phyloP scores from a whole-genome alignment of 2,797 vertebrate genomes.

The Acipenser oxyrinchus region DNA sequence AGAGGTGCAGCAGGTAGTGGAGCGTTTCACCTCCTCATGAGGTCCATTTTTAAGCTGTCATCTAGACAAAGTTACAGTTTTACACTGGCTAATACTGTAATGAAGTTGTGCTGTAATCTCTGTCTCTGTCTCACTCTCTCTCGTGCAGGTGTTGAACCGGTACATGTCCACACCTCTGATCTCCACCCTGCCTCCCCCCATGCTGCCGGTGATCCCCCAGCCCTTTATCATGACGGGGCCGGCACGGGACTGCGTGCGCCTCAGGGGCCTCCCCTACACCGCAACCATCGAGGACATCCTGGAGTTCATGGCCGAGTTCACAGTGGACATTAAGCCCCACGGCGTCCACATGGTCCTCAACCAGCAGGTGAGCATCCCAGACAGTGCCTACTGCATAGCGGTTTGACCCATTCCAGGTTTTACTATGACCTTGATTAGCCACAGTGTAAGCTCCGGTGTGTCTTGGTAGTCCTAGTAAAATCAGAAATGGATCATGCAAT shows the following conservation, averaged over 20 bases:
- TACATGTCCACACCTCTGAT: constrained; percentile 88
- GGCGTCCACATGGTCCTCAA: constrained; percentile 97
- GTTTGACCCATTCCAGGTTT: neutral
- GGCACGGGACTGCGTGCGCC: constrained; percentile 78
- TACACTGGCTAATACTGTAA: neutral
- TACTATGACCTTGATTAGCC: neutral
- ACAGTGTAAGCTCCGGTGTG: too few relatives aligned
- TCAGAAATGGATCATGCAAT: too few relatives aligned
- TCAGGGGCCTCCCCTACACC: constrained; percentile 85
- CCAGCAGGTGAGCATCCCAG: constrained; percentile 69
- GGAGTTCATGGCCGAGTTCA: constrained; percentile 88
- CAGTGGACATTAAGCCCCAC: constrained; percentile 84
- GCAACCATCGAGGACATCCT: constrained; percentile 90
- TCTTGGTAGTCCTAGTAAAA: too few relatives aligned
- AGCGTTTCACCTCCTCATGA: neutral
- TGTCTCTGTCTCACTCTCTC: too few relatives aligned
- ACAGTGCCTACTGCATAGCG: neutral
- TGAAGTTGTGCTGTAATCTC: neutral
- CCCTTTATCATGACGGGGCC: constrained; percentile 72
- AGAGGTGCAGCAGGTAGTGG: constrained; percentile 85
- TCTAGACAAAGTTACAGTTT: neutral
- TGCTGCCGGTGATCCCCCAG: constrained; percentile 71
- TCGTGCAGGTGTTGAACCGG: constrained; percentile 78
- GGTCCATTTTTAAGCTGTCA: neutral
- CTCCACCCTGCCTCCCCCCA: constrained; percentile 76